Evolutionary conservation across 2,888 invertebrate species (phyloP).

Genomic region (Cistogaster globosa): DNA sequence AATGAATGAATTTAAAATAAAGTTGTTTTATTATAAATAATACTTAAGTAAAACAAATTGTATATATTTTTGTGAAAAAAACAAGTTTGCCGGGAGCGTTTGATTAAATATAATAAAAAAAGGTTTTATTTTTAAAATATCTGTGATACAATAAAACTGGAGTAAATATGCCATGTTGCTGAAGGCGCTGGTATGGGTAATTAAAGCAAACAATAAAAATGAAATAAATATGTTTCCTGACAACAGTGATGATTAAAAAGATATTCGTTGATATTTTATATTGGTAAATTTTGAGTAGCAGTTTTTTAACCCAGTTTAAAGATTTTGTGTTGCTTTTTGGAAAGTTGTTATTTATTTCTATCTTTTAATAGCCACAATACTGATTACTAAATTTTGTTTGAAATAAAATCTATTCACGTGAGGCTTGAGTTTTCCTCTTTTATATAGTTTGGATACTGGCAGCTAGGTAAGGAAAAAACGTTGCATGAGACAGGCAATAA

Average conservation of each 20-base stretch:
- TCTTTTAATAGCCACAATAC: too few relatives aligned
- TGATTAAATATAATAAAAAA: background rate
- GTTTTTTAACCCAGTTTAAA: too few relatives aligned
- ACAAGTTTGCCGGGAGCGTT: constrained; percentile 21
- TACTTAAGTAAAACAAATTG: background rate
- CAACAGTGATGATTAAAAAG: background rate
- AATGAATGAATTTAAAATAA: constrained; percentile 36
- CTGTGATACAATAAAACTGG: constrained; percentile 14
- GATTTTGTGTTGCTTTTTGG: too few relatives aligned
- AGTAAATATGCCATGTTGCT: background rate
- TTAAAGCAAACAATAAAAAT: background rate
- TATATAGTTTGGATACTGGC: too few relatives aligned
- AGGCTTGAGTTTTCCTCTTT: too few relatives aligned
- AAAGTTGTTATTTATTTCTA: too few relatives aligned
- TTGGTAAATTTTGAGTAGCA: too few relatives aligned
- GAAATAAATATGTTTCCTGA: background rate
- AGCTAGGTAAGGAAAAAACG: too few relatives aligned
- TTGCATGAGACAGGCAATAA: too few relatives aligned
- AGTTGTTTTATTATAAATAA: constrained; percentile 28
- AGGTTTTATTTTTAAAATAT: constrained; percentile 9
- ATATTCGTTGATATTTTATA: too few relatives aligned
- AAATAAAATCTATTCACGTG: too few relatives aligned
- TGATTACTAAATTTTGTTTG: too few relatives aligned
- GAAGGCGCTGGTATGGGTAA: background rate
- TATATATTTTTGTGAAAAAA: background rate